These are phyloP conservation scores for Cyprinus carpio DNA, from an alignment of 2,113 vertebrate genomes.

Conservation along the genomic window DNA sequence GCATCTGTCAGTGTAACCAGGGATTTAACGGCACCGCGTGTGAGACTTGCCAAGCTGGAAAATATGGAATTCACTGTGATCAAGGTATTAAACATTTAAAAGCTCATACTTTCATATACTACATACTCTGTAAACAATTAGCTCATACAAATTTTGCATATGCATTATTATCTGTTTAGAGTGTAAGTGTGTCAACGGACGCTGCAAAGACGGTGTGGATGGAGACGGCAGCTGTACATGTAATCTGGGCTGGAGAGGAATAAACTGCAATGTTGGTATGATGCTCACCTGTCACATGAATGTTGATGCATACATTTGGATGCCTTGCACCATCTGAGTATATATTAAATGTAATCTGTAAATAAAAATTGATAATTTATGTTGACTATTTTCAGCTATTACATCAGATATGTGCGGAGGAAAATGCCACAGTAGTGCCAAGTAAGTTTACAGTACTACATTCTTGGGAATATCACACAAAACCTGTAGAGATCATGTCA, in stretches of 20 bases:
- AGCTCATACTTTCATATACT: neutral
- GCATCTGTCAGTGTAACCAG: slow-evolving; percentile 76
- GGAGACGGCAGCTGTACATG: slow-evolving; percentile 89
- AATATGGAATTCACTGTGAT: slow-evolving; percentile 83
- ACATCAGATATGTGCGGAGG: slow-evolving; percentile 75
- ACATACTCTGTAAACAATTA: neutral
- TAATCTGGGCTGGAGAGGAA: slow-evolving; percentile 84
- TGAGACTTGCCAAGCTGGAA: slow-evolving; percentile 78
- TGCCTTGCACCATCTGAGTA: neutral
- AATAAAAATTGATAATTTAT: neutral
- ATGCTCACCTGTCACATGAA: neutral
- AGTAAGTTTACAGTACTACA: slow-evolving; percentile 75
- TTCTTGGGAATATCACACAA: too few relatives aligned
- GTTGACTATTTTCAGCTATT: slow-evolving; percentile 76
- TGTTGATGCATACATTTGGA: neutral
- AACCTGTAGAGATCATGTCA: too few relatives aligned
- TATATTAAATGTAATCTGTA: neutral
- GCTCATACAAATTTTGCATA: neutral
- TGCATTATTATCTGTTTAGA: slow-evolving; percentile 65
- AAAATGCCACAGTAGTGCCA: slow-evolving; percentile 89
- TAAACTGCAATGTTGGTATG: slow-evolving; percentile 81
- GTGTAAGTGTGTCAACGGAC: slow-evolving; percentile 81
- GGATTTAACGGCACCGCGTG: slow-evolving; percentile 86
- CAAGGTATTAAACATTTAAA: slow-evolving; percentile 77
- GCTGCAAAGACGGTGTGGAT: slow-evolving; percentile 76